Evolutionary conservation across 2,888 invertebrate genomes (phyloP).

Genomic region (Rotaria macrura): DNA sequence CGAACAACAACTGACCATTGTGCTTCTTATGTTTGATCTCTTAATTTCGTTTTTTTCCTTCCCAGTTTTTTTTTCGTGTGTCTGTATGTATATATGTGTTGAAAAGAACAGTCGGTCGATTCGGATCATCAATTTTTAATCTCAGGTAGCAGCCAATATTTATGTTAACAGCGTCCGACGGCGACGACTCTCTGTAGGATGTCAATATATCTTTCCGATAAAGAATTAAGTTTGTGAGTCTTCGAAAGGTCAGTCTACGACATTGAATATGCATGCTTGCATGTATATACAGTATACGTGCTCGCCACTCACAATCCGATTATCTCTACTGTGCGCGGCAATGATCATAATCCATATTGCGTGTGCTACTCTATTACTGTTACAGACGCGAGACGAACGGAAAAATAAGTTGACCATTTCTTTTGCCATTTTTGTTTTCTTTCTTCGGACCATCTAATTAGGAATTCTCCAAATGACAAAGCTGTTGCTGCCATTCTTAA

Average conservation of each 20-base stretch:
- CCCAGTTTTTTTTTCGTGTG: background rate
- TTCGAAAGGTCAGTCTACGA: background rate
- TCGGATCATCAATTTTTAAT: background rate
- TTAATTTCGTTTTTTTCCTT: background rate
- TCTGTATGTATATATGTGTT: background rate
- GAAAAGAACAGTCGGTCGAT: background rate
- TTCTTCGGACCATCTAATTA: background rate
- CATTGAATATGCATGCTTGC: background rate
- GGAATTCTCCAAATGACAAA: background rate
- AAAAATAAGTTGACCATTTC: background rate
- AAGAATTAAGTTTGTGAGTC: background rate
- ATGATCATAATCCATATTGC: background rate
- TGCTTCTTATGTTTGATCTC: constrained; percentile 10
- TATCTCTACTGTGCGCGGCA: background rate
- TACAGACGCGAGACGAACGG: background rate
- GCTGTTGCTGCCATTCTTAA: background rate
- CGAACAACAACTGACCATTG: background rate
- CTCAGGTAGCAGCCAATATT: background rate
- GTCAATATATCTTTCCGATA: background rate
- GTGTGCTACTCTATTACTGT: background rate
- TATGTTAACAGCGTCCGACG: background rate
- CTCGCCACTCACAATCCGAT: background rate
- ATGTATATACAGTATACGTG: background rate
- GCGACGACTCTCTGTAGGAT: background rate
- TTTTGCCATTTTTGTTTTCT: background rate